These are phyloP conservation scores for Phylloscopus whistleri DNA, from an alignment of 2,113 vertebrate genomes.

Conservation along the genomic window DNA sequence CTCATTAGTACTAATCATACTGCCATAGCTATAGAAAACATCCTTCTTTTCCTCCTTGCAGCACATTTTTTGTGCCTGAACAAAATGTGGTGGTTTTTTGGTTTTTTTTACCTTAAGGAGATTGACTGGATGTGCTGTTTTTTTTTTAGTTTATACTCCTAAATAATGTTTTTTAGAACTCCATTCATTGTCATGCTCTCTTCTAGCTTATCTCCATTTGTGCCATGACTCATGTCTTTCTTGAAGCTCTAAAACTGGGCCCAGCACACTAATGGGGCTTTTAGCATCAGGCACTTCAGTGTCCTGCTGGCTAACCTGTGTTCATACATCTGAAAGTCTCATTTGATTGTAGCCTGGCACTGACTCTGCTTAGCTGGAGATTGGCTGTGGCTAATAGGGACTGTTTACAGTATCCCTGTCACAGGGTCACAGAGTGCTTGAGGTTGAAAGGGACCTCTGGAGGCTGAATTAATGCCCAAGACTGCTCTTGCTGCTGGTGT, in stretches of 20 bases:
- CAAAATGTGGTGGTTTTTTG: background rate
- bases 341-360: background rate
- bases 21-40: background rate
- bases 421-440: background rate
- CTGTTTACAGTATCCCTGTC: background rate
- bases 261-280: background rate
- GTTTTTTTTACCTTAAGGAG: background rate
- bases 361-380: background rate
- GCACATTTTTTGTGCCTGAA: background rate
- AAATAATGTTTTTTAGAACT: background rate
- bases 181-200: background rate
- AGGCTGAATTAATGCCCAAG: background rate
- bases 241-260: background rate
- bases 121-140: background rate
- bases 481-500: background rate
- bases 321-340: background rate
- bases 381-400: background rate
- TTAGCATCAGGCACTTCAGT: background rate
- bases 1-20: background rate
- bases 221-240: background rate
- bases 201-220: background rate
- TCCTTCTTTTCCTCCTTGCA: background rate
- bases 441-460: background rate
- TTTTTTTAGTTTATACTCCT: background rate
- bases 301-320: background rate